These are phyloP conservation scores for Poeciliopsis paucimaculata DNA, from an alignment of 2,797 vertebrate genomes.

Conservation along the genomic window DNA sequence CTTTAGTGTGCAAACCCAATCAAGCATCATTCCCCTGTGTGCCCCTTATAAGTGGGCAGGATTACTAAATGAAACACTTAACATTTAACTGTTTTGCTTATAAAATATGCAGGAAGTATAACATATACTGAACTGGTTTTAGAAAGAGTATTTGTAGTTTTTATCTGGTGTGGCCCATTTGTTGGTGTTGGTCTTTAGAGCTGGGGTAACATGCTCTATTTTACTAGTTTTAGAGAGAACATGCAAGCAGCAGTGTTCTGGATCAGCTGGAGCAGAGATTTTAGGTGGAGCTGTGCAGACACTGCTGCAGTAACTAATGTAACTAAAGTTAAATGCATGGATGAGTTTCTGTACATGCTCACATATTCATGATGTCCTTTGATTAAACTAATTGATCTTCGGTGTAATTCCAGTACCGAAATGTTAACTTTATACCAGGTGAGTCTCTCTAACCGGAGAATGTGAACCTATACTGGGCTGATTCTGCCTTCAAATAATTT, in stretches of 20 bases:
- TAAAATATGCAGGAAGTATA: conserved; percentile 21
- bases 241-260: background rate
- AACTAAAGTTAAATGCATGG: background rate
- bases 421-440: too few species aligned
- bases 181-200: background rate
- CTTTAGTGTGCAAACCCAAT: conserved; percentile 68
- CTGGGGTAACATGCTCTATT: background rate
- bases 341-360: background rate
- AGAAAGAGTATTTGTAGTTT: conserved; percentile 37
- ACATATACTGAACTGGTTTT: conserved; percentile 24
- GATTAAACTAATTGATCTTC: too few species aligned
- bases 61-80: conserved; percentile 48
- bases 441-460: too few species aligned
- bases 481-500: too few species aligned
- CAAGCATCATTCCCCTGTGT: conserved; percentile 57
- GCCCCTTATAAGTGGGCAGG: conserved; percentile 46
- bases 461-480: too few species aligned
- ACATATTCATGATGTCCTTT: too few species aligned
- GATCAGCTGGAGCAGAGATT: background rate
- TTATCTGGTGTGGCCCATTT: background rate
- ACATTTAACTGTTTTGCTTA: conserved; percentile 49
- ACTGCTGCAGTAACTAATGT: background rate
- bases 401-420: too few species aligned
- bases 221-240: background rate
- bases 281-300: background rate